Conservation (phyloP, 2,888 invertebrate species). For the Pristionchus arcanus region DNA sequence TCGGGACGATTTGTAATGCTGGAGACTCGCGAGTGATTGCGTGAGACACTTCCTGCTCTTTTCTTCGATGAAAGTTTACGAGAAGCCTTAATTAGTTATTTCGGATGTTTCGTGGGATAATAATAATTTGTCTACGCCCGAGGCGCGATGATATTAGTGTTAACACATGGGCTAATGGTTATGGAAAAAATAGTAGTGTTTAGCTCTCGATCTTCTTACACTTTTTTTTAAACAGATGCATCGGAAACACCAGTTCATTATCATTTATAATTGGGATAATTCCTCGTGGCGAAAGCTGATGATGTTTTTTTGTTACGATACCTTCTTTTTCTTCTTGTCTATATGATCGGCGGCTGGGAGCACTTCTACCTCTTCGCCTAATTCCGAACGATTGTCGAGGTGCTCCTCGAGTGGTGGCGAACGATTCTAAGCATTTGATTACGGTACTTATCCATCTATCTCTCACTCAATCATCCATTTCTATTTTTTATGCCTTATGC, state of each 20-base stretch:
- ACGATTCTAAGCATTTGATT: not conserved
- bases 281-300: no score
- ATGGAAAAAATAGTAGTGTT: not conserved
- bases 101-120: not conserved
- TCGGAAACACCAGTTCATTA: not conserved
- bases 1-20: slow-evolving; percentile 50
- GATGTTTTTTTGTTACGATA: not conserved
- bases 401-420: not conserved
- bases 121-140: no score
- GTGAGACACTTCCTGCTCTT: not conserved
- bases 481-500: not conserved
- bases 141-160: not conserved
- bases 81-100: not conserved
- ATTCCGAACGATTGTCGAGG: not conserved
- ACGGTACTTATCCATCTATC: not conserved
- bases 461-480: not conserved
- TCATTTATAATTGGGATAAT: no score
- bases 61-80: slow-evolving; percentile 33
- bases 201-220: no score
- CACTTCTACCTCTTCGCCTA: slow-evolving; percentile 45
- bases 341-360: not conserved
- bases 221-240: not conserved
- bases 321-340: slow-evolving; percentile 54
- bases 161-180: no score
- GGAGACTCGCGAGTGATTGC: slow-evolving; percentile 8